These are phyloP conservation scores for zebrafish (Danio rerio) DNA, from an alignment of 2,113 vertebrate genomes.

Conservation along the genomic window DNA sequence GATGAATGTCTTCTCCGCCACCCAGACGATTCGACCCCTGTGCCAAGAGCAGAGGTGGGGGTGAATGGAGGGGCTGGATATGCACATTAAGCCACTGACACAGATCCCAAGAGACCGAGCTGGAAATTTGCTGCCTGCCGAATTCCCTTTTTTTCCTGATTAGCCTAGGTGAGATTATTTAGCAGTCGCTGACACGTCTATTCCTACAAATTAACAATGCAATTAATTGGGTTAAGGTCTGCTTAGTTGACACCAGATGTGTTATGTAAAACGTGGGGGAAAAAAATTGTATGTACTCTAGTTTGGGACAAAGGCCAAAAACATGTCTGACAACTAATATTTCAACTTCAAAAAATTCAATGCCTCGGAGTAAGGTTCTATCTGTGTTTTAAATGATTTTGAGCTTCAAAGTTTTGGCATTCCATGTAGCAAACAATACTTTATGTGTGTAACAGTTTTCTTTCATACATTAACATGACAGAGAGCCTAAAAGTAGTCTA, in stretches of 20 bases:
- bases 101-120: slow-evolving; percentile 61
- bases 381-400: too few relatives aligned
- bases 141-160: slow-evolving; percentile 62
- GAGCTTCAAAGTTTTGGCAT: too few relatives aligned
- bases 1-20: slow-evolving; percentile 44
- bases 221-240: slow-evolving; percentile 44
- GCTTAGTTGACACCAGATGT: slow-evolving; percentile 12
- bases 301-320: too few relatives aligned
- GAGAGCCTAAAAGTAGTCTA: too few relatives aligned
- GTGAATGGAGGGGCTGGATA: slow-evolving; percentile 52
- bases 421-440: too few relatives aligned
- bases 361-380: too few relatives aligned
- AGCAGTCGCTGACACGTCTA: slow-evolving; percentile 46
- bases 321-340: too few relatives aligned
- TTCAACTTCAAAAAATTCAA: too few relatives aligned
- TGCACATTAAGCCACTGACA: slow-evolving; percentile 68
- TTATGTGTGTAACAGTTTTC: too few relatives aligned
- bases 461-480: too few relatives aligned
- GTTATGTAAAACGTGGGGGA: too few relatives aligned
- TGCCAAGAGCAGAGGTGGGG: slow-evolving; percentile 33
- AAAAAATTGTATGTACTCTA: too few relatives aligned
- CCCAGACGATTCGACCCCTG: slow-evolving; percentile 49
- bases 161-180: slow-evolving; percentile 45
- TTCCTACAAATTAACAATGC: slow-evolving; percentile 45
- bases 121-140: slow-evolving; percentile 55